Evolutionary conservation across 2,113 vertebrate species (phyloP).

Genomic region (Solenodon paradoxus): DNA sequence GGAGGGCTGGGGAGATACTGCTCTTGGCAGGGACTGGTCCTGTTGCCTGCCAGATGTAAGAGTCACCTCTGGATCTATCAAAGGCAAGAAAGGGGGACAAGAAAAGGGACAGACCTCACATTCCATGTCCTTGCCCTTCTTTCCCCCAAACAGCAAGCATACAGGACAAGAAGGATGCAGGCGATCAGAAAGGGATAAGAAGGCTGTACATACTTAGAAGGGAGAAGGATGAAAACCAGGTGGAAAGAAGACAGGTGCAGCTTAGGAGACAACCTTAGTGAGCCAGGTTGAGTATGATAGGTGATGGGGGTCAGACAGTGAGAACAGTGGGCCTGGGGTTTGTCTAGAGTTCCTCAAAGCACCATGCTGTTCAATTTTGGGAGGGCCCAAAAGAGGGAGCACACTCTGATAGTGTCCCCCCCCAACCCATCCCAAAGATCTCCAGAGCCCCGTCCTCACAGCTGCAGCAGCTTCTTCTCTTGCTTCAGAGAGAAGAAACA

Average conservation of each 20-base stretch:
- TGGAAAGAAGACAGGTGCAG: neutral
- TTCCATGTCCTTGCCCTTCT: neutral
- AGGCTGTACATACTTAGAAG: neutral
- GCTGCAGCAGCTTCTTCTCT: neutral
- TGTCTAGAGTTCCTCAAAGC: neutral
- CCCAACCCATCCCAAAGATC: neutral
- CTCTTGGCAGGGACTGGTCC: neutral
- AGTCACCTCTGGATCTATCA: conserved; percentile 1
- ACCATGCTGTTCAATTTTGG: neutral
- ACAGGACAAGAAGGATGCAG: neutral
- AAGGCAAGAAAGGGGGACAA: neutral
- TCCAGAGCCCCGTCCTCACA: neutral
- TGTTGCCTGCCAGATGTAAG: conserved; percentile 22
- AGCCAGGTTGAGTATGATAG: neutral
- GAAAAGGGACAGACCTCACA: neutral
- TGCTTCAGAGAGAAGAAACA: neutral
- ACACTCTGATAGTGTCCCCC: neutral
- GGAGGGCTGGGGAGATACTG: neutral
- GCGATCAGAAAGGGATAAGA: neutral
- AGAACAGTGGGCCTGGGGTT: neutral
- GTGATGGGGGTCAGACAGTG: neutral
- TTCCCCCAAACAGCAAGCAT: neutral
- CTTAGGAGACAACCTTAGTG: neutral
- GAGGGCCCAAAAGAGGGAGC: neutral
- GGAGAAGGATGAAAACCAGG: neutral